Evolutionary conservation across 2,888 invertebrate genomes (phyloP).

Genomic region (Eupithecia insigniata): DNA sequence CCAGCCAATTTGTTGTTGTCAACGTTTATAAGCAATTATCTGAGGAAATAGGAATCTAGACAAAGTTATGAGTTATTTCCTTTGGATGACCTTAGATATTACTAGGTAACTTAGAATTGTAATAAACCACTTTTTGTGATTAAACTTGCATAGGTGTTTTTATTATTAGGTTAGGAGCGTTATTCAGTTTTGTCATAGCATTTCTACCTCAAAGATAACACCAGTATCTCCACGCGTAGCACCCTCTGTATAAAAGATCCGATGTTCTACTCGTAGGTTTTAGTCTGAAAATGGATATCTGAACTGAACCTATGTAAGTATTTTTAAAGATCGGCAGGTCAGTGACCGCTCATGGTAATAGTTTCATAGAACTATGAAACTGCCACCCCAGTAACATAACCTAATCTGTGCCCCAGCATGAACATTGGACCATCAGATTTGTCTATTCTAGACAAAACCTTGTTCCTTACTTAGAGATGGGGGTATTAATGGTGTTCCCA

Average conservation of each 20-base stretch:
- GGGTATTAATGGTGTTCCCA: too few species aligned
- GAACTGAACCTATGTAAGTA: neutral
- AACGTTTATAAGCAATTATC: neutral
- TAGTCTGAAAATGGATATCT: neutral
- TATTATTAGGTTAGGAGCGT: neutral
- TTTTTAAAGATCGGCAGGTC: neutral
- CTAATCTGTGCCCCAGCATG: too few species aligned
- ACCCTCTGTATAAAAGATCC: neutral
- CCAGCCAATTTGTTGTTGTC: slow-evolving; percentile 10
- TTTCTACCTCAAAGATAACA: neutral
- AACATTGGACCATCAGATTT: too few species aligned
- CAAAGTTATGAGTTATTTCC: neutral
- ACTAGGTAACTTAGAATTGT: too few species aligned
- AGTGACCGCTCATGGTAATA: neutral
- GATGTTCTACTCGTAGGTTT: neutral
- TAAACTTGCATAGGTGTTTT: too few species aligned
- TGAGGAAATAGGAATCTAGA: neutral
- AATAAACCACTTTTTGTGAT: too few species aligned
- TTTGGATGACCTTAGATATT: neutral
- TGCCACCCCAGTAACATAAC: too few species aligned
- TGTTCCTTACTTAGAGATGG: too few species aligned
- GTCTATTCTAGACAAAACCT: too few species aligned
- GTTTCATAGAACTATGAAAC: too few species aligned
- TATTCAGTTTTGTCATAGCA: neutral
- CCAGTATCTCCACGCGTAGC: neutral